Evolutionary conservation across 2,797 vertebrate genomes (phyloP).

Genomic region (Epinephelus coioides): DNA sequence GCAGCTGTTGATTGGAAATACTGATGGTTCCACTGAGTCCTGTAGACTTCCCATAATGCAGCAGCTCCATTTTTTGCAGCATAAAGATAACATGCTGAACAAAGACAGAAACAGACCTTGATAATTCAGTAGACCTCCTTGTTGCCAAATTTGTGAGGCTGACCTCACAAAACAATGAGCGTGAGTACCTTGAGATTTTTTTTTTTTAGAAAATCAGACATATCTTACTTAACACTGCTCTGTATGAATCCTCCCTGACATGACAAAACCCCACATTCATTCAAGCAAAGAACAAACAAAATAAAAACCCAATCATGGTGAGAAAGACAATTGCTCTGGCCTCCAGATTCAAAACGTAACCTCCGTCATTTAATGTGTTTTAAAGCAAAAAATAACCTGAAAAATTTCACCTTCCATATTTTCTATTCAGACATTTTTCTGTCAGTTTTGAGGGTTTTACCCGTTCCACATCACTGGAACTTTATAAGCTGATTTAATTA

Average conservation of each 20-base stretch:
- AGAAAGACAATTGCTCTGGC: neutral
- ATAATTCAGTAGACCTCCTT: neutral
- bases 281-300: neutral
- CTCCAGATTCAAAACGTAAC: neutral
- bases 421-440: neutral
- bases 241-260: neutral
- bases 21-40: constrained; percentile 28
- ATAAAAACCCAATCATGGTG: neutral
- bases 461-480: neutral
- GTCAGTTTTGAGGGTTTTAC: neutral
- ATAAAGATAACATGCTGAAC: constrained; percentile 15
- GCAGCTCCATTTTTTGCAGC: constrained; percentile 29
- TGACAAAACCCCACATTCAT: neutral
- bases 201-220: neutral
- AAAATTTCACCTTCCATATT: neutral
- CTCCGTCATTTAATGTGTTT: neutral
- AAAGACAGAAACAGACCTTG: neutral
- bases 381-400: neutral
- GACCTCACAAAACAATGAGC: neutral
- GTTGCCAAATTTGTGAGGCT: neutral
- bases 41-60: constrained; percentile 28
- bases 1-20: constrained; percentile 70
- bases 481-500: neutral
- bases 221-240: neutral
- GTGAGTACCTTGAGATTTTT: neutral